Percentiles rank a stretch among this genome's conserved stretches.
phyloP scores from a whole-genome alignment of 2,797 vertebrate species.

The Luscinia megarhynchos region DNA sequence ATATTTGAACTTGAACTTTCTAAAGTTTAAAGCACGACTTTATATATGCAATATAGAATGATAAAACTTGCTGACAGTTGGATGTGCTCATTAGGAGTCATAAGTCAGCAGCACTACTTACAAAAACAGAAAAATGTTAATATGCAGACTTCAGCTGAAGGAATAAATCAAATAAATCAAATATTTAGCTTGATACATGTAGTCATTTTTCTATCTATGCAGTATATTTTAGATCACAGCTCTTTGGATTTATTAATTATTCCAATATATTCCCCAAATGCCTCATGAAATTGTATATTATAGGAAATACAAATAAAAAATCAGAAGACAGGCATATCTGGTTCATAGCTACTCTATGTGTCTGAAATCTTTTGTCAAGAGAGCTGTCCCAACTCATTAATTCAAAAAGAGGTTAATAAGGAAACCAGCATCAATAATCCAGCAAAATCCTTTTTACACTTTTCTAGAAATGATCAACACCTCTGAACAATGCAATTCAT shows the following conservation, averaged over 20 bases:
- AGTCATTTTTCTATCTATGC: not conserved
- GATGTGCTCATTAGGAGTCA: not conserved
- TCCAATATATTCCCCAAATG: not conserved
- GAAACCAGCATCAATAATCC: not conserved
- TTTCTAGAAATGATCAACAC: not conserved
- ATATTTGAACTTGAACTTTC: not conserved
- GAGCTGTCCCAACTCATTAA: not conserved
- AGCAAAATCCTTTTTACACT: not conserved
- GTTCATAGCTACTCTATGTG: not conserved
- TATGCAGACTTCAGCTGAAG: not conserved
- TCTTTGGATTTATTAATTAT: conserved; percentile 4
- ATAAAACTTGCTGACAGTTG: not conserved
- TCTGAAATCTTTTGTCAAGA: not conserved
- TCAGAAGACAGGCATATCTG: not conserved
- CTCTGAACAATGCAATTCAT: not conserved
- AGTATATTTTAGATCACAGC: not conserved
- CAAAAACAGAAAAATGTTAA: not conserved
- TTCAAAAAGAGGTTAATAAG: not conserved
- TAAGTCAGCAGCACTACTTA: not conserved
- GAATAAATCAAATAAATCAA: conserved; percentile 17
- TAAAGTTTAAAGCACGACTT: not conserved
- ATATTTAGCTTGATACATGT: not conserved
- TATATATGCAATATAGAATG: not conserved
- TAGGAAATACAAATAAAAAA: not conserved
- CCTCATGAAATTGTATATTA: not conserved